These are phyloP conservation scores for Hipparchia sbordonii DNA, from an alignment of 2,888 invertebrate genomes.

Conservation along the genomic window DNA sequence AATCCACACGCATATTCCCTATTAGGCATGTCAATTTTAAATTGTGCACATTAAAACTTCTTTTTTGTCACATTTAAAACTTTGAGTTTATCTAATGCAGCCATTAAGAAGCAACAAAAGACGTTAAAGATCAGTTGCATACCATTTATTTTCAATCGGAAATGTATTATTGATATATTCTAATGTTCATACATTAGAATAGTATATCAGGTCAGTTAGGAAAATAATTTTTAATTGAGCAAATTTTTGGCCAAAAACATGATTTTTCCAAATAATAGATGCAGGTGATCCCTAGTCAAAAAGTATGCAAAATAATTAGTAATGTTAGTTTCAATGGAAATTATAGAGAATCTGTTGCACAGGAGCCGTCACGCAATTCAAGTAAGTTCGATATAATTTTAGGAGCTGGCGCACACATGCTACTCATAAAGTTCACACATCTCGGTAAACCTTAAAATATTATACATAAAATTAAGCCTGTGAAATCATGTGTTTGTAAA, in stretches of 20 bases:
- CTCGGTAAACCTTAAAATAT: too few species aligned
- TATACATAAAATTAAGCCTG: too few species aligned
- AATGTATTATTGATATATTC: constrained; percentile 4
- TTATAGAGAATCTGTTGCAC: constrained; percentile 24
- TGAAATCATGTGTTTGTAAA: too few species aligned
- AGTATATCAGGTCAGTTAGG: background rate
- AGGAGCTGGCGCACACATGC: too few species aligned
- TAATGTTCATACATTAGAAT: constrained; percentile 1
- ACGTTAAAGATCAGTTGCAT: constrained; percentile 36
- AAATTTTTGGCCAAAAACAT: background rate
- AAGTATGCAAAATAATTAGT: constrained; percentile 1
- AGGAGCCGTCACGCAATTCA: background rate
- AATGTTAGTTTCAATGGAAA: background rate
- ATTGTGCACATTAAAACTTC: too few species aligned
- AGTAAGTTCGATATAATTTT: background rate
- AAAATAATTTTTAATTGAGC: background rate
- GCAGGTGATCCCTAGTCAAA: constrained; percentile 30
- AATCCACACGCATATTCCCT: too few species aligned
- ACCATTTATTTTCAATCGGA: constrained; percentile 23
- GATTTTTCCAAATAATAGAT: constrained; percentile 4
- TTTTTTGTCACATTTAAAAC: too few species aligned
- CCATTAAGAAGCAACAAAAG: background rate
- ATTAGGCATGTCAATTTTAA: too few species aligned
- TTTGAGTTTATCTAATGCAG: constrained; percentile 25
- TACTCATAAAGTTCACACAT: too few species aligned